Conservation (phyloP, 2,797 vertebrate genomes). For the Cryptoblepharus egeriae region DNA sequence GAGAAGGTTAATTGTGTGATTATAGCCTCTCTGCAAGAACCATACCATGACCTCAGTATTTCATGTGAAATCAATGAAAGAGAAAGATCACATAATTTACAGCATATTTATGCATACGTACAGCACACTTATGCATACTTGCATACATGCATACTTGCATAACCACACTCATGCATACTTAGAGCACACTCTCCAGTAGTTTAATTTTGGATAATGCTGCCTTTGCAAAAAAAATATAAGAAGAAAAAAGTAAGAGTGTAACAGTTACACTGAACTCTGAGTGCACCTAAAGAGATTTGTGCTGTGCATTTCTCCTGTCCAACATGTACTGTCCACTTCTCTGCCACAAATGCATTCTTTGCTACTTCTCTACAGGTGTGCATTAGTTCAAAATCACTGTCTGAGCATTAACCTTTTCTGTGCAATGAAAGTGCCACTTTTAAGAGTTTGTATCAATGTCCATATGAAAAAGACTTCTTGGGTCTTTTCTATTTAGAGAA, state of each 20-base stretch:
- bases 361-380: background rate
- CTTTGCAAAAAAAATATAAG: background rate
- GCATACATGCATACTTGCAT: too few species aligned
- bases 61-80: background rate
- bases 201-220: background rate
- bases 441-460: too few species aligned
- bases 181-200: background rate
- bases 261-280: background rate
- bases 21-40: background rate
- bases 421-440: too few species aligned
- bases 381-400: background rate
- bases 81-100: background rate
- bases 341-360: conserved; percentile 13
- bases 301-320: too few species aligned
- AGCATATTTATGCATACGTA: background rate
- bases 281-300: background rate
- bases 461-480: background rate
- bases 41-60: background rate
- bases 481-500: background rate
- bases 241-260: background rate
- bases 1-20: background rate
- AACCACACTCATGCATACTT: too few species aligned
- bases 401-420: background rate
- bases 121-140: too few species aligned
- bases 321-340: too few species aligned